Conservation (phyloP, 2,888 invertebrate species). For the Tachystola acroxantha region DNA sequence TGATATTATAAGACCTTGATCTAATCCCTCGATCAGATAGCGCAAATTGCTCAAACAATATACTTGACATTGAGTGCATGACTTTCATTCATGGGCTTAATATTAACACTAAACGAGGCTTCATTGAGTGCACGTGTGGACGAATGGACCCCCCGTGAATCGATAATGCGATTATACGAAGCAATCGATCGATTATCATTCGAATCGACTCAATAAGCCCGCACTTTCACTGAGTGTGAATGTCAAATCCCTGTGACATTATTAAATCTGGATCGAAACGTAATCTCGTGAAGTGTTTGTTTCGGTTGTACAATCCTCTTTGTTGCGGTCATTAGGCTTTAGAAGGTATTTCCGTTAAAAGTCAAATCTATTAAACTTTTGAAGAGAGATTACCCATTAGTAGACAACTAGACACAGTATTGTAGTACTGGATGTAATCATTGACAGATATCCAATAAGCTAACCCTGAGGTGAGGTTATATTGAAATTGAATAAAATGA, state of each 20-base stretch:
- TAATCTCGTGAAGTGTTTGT: slow-evolving; percentile 45
- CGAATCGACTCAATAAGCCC: slow-evolving; percentile 51
- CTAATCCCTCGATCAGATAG: slow-evolving; percentile 18
- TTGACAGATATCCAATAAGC: no score
- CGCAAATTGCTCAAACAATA: slow-evolving; percentile 17
- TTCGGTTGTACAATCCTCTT: slow-evolving; percentile 49
- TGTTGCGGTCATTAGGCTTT: slow-evolving; percentile 47
- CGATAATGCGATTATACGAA: slow-evolving; percentile 60
- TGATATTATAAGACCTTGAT: slow-evolving; percentile 13
- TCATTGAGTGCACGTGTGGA: slow-evolving; percentile 22
- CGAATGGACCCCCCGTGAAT: slow-evolving; percentile 50
- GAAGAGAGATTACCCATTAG: no score
- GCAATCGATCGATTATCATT: slow-evolving; percentile 54
- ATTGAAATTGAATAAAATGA: no score
- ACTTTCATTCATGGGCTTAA: slow-evolving; percentile 14
- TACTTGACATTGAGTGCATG: slow-evolving; percentile 18
- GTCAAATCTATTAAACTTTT: background rate
- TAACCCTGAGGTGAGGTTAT: no score
- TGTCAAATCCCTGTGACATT: slow-evolving; percentile 58
- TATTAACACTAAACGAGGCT: slow-evolving; percentile 21
- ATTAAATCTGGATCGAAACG: slow-evolving; percentile 52
- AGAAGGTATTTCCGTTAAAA: slow-evolving; percentile 12
- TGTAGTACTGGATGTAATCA: no score
- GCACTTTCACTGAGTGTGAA: slow-evolving; percentile 69
- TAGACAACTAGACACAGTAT: no score